Evolutionary conservation across 2,888 invertebrate species (phyloP), one percentile per base, ranked within the genome.

Genomic region (Luffia ferchaultella): DNA sequence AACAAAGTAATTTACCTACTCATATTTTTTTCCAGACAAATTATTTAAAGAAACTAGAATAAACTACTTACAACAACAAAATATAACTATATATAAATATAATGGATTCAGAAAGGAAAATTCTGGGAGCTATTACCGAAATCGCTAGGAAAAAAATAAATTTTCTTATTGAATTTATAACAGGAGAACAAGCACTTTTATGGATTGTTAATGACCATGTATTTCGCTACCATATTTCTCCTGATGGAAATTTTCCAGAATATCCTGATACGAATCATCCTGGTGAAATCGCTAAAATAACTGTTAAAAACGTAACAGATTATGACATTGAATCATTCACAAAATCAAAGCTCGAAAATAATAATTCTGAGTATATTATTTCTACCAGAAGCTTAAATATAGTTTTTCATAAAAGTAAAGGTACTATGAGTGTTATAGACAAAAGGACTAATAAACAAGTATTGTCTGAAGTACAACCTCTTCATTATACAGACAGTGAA

Each of bases 181-280:
- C 69, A 2, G 70, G 70, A 1, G 76, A 79, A 65, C 50, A 56
- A 17, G 73, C 73, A 1, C 68, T 62, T 55, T 54, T 83, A 18
- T 61, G 70, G 50, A 70, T 83, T 52, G 57, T 80, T 40, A 79
- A 76, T 55, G 64, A 64, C 46, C 80, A 80, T 62, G 76, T 76
- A 1, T 73, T 80, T 50, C 70, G 73, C 60, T 82, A 66, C 54
- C 73, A 77, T 57, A 73, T 82, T 72, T 75, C 78, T 1, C 74
- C 73, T 1, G 65, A 59, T n/a, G 70, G 69, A 1, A 54, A 55
- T 1, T 83, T 80, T 53, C 56, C 62, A 2, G 78, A 80, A 2
- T 76, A 76, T 55, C 82, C 82, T 2, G 54, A 55, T 47, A 78
- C 82, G 2, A 63, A 67, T 3, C 62, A 80, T 55, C 60, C 68